phyloP scores from a whole-genome alignment of 2,888 invertebrate species.

The Eupithecia abbreviata region DNA sequence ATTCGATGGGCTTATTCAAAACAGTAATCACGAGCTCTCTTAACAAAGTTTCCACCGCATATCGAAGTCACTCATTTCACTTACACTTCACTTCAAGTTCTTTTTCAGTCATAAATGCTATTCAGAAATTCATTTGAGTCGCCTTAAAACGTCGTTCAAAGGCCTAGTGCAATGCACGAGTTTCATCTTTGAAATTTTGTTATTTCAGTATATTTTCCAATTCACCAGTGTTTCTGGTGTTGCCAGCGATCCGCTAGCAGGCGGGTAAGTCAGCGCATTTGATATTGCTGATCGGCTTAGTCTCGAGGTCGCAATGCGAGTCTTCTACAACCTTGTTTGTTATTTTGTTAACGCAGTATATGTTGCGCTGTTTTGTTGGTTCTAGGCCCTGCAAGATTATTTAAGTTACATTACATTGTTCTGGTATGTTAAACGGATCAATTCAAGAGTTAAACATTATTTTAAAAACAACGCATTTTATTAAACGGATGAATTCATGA shows the following conservation, averaged over 20 bases:
- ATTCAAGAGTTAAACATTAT: not conserved
- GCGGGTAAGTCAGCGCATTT: constrained; percentile 84
- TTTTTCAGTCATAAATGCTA: constrained; percentile 42
- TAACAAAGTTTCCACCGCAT: constrained; percentile 47
- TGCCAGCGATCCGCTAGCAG: constrained; percentile 57
- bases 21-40: constrained; percentile 61
- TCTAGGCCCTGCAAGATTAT: constrained; percentile 70
- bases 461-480: too few relatives aligned
- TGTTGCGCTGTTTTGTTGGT: constrained; percentile 85
- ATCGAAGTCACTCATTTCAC: constrained; percentile 48
- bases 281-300: constrained; percentile 87
- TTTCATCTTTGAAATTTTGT: constrained; percentile 28
- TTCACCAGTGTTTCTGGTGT: constrained; percentile 26
- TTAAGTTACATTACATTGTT: not conserved
- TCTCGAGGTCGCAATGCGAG: constrained; percentile 86
- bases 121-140: constrained; percentile 36
- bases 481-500: not conserved
- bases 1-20: constrained; percentile 76
- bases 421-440: not conserved
- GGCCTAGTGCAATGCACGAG: constrained; percentile 29
- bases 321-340: constrained; percentile 90
- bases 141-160: constrained; percentile 11
- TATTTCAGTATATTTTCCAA: constrained; percentile 30
- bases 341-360: constrained; percentile 90
- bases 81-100: constrained; percentile 48